Conservation (phyloP, 2,113 vertebrate genomes). For the Ranitomeya imitator region DNA sequence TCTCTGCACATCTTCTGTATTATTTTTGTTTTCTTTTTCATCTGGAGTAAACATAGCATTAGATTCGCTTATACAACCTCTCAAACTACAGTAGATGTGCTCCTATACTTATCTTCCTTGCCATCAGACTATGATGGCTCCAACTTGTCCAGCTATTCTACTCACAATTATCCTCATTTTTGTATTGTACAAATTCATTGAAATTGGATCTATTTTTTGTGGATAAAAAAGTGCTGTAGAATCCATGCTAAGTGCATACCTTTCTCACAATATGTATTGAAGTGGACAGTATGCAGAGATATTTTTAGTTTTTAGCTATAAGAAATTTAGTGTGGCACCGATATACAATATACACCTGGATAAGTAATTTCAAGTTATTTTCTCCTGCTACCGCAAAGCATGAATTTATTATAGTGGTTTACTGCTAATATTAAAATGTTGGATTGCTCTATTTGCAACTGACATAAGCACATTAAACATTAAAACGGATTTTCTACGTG, state of each 20-base stretch:
- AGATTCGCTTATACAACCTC: background rate
- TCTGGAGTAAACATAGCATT: background rate
- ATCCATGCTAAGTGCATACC: constrained; percentile 3
- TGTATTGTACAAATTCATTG: background rate
- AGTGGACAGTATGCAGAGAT: background rate
- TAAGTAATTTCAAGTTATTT: background rate
- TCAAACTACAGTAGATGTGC: background rate
- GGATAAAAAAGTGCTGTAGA: background rate
- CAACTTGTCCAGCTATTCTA: background rate
- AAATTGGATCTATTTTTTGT: background rate
- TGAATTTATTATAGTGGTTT: background rate
- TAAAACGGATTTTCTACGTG: background rate
- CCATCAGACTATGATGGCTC: background rate
- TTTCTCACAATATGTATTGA: background rate
- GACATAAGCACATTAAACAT: constrained; percentile 24
- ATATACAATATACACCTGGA: background rate
- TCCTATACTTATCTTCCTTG: background rate
- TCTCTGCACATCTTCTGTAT: background rate
- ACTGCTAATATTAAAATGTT: constrained; percentile 10
- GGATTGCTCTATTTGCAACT: background rate
- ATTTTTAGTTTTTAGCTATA: constrained; percentile 8
- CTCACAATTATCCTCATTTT: background rate
- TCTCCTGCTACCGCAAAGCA: background rate
- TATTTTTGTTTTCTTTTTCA: background rate
- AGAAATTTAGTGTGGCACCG: background rate